phyloP scores from a whole-genome alignment of 2,797 vertebrate species.

The Gobionotothen gibberifrons region DNA sequence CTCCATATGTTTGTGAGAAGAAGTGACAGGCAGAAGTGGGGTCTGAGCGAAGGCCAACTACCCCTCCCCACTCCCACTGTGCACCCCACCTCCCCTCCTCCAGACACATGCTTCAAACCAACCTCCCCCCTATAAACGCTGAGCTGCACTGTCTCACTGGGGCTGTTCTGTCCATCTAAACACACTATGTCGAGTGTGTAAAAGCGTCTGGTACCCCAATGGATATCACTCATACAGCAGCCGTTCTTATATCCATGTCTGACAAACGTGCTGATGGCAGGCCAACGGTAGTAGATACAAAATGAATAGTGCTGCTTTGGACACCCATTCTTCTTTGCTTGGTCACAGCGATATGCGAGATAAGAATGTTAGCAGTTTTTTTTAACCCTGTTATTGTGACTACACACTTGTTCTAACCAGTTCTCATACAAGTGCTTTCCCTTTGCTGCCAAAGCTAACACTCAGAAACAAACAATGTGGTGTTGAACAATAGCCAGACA shows the following conservation, averaged over 20 bases:
- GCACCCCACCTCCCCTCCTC: slow-evolving; percentile 53
- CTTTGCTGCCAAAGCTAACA: slow-evolving; percentile 75
- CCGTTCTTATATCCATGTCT: slow-evolving; percentile 64
- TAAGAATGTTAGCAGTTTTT: slow-evolving; percentile 59
- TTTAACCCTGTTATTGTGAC: slow-evolving; percentile 72
- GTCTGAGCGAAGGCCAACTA: slow-evolving; percentile 83
- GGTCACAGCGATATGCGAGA: slow-evolving; percentile 64
- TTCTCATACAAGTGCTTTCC: slow-evolving; percentile 70
- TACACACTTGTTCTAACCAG: slow-evolving; percentile 80
- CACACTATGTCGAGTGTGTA: slow-evolving; percentile 67
- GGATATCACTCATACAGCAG: slow-evolving; percentile 70
- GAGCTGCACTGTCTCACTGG: slow-evolving; percentile 59
- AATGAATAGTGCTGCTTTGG: slow-evolving; percentile 62
- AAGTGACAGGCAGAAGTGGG: slow-evolving; percentile 87
- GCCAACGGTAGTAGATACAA: slow-evolving; percentile 52
- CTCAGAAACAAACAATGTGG: slow-evolving; percentile 77
- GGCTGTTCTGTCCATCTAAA: slow-evolving; percentile 69
- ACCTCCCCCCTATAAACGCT: slow-evolving; percentile 51
- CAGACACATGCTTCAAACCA: slow-evolving; percentile 68
- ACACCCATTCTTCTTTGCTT: slow-evolving; percentile 47
- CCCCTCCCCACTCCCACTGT: slow-evolving; percentile 57
- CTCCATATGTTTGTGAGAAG: slow-evolving; percentile 87
- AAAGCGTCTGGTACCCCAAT: slow-evolving; percentile 64
- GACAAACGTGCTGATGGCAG: slow-evolving; percentile 68
- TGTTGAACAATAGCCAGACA: slow-evolving; percentile 80